These are phyloP conservation scores for Dryobota labecula DNA, from an alignment of 2,888 invertebrate species.

Conservation along the genomic window DNA sequence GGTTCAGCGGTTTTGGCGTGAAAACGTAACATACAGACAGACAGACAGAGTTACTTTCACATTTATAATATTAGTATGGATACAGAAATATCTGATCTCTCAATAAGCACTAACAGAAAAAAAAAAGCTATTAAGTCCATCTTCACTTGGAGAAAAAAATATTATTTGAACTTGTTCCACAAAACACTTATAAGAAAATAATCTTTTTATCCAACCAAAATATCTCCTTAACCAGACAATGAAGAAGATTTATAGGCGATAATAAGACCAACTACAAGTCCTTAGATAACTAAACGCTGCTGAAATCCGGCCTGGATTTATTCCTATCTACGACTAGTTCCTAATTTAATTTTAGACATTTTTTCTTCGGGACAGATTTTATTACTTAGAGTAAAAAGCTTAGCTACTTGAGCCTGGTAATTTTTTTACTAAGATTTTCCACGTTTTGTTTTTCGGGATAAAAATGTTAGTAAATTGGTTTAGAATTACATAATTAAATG, in stretches of 20 bases:
- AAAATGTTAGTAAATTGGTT: not conserved
- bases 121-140: not conserved
- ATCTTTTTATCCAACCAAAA: not conserved
- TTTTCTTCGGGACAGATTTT: slow-evolving; percentile 17
- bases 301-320: slow-evolving; percentile 37
- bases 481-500: not conserved
- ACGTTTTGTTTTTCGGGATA: not conserved
- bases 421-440: slow-evolving; percentile 9
- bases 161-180: not conserved
- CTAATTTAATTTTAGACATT: slow-evolving; percentile 51
- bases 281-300: slow-evolving; percentile 33
- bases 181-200: too few species aligned
- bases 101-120: not conserved
- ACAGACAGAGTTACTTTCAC: too few species aligned
- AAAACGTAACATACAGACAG: too few species aligned
- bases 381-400: slow-evolving; percentile 27
- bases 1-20: too few species aligned
- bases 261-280: slow-evolving; percentile 17
- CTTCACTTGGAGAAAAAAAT: not conserved
- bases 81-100: not conserved
- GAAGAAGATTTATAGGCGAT: slow-evolving; percentile 6
- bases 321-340: slow-evolving; percentile 7
- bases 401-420: slow-evolving; percentile 13
- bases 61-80: too few species aligned
- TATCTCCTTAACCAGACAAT: not conserved